phyloP scores from a whole-genome alignment of 2,113 vertebrate species.

The Petrocephalus microphthalmus region DNA sequence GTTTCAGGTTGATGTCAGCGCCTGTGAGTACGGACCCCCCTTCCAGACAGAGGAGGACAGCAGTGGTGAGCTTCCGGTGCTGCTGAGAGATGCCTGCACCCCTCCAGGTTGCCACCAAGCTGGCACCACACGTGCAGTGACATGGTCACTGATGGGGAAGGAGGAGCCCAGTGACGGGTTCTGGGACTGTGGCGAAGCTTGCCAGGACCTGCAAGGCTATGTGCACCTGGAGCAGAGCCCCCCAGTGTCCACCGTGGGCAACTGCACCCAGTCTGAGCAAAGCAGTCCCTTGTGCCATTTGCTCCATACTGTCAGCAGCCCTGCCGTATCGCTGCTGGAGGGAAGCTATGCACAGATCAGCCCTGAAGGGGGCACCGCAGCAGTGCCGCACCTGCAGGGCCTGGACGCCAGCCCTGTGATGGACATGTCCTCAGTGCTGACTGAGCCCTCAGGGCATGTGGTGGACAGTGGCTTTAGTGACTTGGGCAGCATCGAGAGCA shows the following conservation, averaged over 20 bases:
- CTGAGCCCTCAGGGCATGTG: slow-evolving; percentile 93
- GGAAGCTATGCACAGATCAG: slow-evolving; percentile 90
- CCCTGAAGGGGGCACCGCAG: slow-evolving; percentile 84
- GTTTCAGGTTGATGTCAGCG: slow-evolving; percentile 50
- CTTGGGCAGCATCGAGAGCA: slow-evolving; percentile 96
- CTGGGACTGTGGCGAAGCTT: slow-evolving; percentile 83
- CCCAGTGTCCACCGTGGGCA: slow-evolving; percentile 61
- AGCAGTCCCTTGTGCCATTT: slow-evolving; percentile 92
- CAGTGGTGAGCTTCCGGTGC: slow-evolving; percentile 47
- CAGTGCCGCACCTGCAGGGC: slow-evolving; percentile 84
- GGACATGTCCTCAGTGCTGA: slow-evolving; percentile 85
- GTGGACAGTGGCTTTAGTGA: slow-evolving; percentile 97
- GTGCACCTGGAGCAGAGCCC: slow-evolving; percentile 78
- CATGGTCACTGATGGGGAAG: slow-evolving; percentile 83
- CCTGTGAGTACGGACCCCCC: slow-evolving; percentile 53
- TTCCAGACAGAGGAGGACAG: slow-evolving; percentile 48
- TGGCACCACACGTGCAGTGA: slow-evolving; percentile 84
- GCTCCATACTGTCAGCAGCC: slow-evolving; percentile 85
- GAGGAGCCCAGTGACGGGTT: slow-evolving; percentile 72
- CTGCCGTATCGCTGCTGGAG: slow-evolving; percentile 80
- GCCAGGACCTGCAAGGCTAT: slow-evolving; percentile 76
- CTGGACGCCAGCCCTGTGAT: slow-evolving; percentile 97
- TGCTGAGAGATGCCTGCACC: slow-evolving; percentile 31
- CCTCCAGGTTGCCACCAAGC: slow-evolving; percentile 77
- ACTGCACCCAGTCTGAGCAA: slow-evolving; percentile 88